Conservation (phyloP, 2,888 invertebrate species). For the Lasioglossum calceatum region DNA sequence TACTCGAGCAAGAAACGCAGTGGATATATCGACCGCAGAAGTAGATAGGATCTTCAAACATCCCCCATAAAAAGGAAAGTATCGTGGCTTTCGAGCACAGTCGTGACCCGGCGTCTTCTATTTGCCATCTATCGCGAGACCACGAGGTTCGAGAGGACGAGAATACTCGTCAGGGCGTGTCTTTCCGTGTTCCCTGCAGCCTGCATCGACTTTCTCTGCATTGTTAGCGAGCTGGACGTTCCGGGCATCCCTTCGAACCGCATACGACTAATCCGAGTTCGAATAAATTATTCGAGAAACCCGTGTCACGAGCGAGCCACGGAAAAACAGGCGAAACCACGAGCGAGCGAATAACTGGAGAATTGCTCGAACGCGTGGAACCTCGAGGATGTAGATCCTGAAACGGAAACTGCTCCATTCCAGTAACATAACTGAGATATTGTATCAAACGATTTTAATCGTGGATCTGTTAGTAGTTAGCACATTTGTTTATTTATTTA, state of each 20-base stretch:
- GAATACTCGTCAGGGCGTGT: constrained; percentile 75
- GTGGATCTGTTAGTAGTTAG: neutral
- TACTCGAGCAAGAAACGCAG: neutral
- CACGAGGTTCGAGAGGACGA: constrained; percentile 66
- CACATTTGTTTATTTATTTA: neutral
- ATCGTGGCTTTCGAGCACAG: constrained; percentile 10
- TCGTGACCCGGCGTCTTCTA: constrained; percentile 44
- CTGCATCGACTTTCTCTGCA: constrained; percentile 74
- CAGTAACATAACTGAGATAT: neutral
- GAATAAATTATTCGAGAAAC: constrained; percentile 44
- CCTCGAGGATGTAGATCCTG: neutral
- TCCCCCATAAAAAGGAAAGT: constrained; percentile 46
- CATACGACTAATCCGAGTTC: neutral
- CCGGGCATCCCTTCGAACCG: constrained; percentile 55
- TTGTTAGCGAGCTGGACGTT: constrained; percentile 71
- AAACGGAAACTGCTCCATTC: neutral
- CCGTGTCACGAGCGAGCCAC: constrained; percentile 14
- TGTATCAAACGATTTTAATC: neutral
- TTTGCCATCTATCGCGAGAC: constrained; percentile 41
- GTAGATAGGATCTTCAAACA: constrained; percentile 8
- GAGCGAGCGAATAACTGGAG: constrained; percentile 38
- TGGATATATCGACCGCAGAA: neutral
- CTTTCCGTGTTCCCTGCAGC: constrained; percentile 74
- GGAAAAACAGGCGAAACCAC: constrained; percentile 15
- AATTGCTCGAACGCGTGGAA: constrained; percentile 14